A percentile compares a stretch with the other conserved stretches of the same genome.
phyloP scores from a whole-genome alignment of 2,113 vertebrate genomes.

The Symphodus melops region DNA sequence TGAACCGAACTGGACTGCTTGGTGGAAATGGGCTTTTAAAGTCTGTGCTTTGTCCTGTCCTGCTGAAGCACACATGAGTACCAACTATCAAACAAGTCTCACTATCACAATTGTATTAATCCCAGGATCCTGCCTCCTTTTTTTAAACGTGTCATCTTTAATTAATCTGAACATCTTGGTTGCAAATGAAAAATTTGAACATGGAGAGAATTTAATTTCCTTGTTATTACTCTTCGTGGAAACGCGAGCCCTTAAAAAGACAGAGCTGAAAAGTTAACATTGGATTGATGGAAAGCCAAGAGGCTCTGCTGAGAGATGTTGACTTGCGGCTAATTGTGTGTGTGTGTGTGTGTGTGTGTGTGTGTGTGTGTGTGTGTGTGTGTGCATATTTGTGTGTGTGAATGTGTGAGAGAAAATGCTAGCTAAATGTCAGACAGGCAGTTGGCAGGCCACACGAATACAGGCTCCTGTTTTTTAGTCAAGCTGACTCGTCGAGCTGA shows the following conservation, averaged over 20 bases:
- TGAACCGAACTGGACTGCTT: no score
- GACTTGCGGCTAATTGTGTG: conserved; percentile 48
- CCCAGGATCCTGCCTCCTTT: not conserved
- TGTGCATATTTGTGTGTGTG: conserved; percentile 13
- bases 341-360: conserved; percentile 14
- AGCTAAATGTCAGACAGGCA: conserved; percentile 73
- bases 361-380: conserved; percentile 19
- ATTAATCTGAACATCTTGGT: not conserved
- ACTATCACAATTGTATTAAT: not conserved
- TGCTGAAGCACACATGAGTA: conserved; percentile 1
- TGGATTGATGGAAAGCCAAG: conserved; percentile 28
- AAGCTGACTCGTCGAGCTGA: conserved; percentile 77
- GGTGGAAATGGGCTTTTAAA: not conserved
- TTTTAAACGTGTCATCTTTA: not conserved
- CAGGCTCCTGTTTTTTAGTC: conserved; percentile 78
- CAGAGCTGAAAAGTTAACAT: conserved; percentile 43
- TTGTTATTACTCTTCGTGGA: conserved; percentile 48
- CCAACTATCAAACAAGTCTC: not conserved
- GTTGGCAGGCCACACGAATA: conserved; percentile 75
- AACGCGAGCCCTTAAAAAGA: conserved; percentile 54
- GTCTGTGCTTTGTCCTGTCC: conserved; percentile 1
- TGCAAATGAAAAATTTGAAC: conserved; percentile 2
- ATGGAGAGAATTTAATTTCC: conserved; percentile 23
- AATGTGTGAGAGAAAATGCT: conserved; percentile 36
- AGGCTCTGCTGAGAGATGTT: conserved; percentile 20